Conservation (phyloP, 2,888 invertebrate genomes). For the Cheilosia grossa region DNA sequence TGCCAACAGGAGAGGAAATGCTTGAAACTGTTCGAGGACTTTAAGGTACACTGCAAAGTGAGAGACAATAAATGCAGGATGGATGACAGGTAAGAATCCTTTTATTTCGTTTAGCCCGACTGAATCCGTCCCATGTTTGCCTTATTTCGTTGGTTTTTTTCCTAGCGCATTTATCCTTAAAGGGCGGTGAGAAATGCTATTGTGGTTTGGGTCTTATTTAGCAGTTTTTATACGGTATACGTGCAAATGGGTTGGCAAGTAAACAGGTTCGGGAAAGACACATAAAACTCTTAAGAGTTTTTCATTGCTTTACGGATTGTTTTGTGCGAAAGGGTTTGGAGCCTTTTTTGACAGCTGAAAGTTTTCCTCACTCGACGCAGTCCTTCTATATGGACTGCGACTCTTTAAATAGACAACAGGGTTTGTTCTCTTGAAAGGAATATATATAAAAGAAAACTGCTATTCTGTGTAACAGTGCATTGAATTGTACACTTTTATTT, state of each 20-base stretch:
- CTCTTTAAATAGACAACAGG: neutral
- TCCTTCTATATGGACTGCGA: conserved; percentile 17
- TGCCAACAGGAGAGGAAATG: conserved; percentile 93
- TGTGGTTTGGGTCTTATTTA: conserved; percentile 55
- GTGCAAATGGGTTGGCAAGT: conserved; percentile 62
- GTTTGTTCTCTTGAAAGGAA: neutral
- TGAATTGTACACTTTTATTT: no score
- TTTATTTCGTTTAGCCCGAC: conserved; percentile 5
- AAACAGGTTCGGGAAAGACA: conserved; percentile 49
- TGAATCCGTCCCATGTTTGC: conserved; percentile 37
- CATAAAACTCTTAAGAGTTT: conserved; percentile 48
- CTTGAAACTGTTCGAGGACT: conserved; percentile 92
- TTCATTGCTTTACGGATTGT: conserved; percentile 40
- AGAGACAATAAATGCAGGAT: conserved; percentile 94
- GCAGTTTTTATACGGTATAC: conserved; percentile 19
- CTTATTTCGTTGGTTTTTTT: conserved; percentile 37
- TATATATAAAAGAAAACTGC: no score
- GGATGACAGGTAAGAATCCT: conserved; percentile 90
- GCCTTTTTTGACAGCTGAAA: conserved; percentile 23
- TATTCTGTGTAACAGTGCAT: no score
- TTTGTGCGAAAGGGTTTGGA: neutral
- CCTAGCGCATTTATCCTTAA: conserved; percentile 54
- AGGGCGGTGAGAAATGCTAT: conserved; percentile 54
- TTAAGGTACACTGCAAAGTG: conserved; percentile 93
- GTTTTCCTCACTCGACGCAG: conserved; percentile 29